These are phyloP conservation scores for Pseudonaja textilis DNA, from an alignment of 2,113 vertebrate genomes.

Conservation along the genomic window DNA sequence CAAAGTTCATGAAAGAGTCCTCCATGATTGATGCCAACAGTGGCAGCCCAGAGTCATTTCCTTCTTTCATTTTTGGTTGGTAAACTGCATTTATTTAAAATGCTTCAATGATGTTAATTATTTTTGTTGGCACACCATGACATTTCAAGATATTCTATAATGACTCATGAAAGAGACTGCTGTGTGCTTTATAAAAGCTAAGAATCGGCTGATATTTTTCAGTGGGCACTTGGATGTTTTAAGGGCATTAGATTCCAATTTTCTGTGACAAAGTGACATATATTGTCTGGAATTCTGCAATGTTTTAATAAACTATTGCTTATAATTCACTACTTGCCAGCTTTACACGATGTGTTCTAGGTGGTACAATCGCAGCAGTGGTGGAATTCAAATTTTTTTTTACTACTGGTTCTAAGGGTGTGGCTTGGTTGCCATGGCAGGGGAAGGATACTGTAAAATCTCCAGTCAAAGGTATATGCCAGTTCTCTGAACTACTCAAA, in stretches of 20 bases:
- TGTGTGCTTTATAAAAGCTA: conserved; percentile 16
- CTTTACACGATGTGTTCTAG: background rate
- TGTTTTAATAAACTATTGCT: background rate
- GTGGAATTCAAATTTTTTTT: too few relatives aligned
- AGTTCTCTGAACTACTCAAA: too few relatives aligned
- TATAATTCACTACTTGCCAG: background rate
- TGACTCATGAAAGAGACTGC: conserved; percentile 15
- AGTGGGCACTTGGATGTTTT: background rate
- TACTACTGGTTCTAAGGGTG: too few relatives aligned
- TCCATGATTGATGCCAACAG: background rate
- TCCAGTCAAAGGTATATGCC: too few relatives aligned
- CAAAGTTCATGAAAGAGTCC: background rate
- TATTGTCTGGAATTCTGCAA: background rate
- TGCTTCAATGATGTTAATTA: conserved; percentile 33
- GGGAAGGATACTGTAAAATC: too few relatives aligned
- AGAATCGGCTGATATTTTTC: conserved; percentile 12
- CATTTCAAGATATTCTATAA: conserved; percentile 33
- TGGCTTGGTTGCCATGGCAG: too few relatives aligned
- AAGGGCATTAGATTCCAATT: background rate
- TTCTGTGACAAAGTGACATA: background rate
- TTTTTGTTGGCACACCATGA: conserved; percentile 34
- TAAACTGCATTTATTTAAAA: conserved; percentile 10
- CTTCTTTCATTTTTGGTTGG: conserved; percentile 3
- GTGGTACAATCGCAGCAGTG: background rate
- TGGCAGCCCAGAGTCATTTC: background rate